Evolutionary conservation across 1,140 invertebrate genomes (phyloP), one percentile per base, ranked within the genome.

Genomic region (Psix sp.): DNA sequence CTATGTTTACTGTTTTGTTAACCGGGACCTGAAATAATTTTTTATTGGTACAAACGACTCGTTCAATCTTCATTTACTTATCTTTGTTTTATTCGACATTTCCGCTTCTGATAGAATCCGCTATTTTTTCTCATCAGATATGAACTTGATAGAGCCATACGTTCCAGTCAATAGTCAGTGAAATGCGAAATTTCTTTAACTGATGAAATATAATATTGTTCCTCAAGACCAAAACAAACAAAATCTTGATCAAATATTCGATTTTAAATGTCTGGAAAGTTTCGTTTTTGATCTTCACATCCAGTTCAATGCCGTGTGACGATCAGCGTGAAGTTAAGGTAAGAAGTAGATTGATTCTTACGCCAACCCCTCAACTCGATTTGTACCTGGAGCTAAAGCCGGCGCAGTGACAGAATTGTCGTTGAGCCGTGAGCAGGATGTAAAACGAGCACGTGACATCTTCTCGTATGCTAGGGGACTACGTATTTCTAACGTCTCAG

Each of bases 261-360:
- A 29, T 48, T 40, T 73, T 66, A 60, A 73, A 57, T 54, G 54
- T 74, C 36, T 7, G 5, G 3, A 20, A 42, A 13, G 10, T 35
- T 65, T 54, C 15, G 16, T 63, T 59, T 57, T 65, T 15, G 65
- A 56, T 57, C 36, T 56, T 56, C 36, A 62, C 46, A 54, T 74
- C 43, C 24, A 20, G 49, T 73, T 73, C 60, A 52, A 40, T 57
- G 56, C 48, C 70, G 54, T 60, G 60, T 67, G 74, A 67, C 74
- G 40, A 63, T 54, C 66, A 31, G 46, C 46, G 31, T 48, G 51
- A 36, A 71, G 72, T 66, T 74, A 66, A 73, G 70, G 80, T 77
- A 81, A 81, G 80, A 81, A 82, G 77, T 82, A 82, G 80, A 82
- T 82, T 82, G 81, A 82, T 82, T 82, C 76, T 75, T 71, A 57